Base-by-base conservation (phyloP, 2,113 vertebrate genomes). In the Catharus minimus region DNA sequence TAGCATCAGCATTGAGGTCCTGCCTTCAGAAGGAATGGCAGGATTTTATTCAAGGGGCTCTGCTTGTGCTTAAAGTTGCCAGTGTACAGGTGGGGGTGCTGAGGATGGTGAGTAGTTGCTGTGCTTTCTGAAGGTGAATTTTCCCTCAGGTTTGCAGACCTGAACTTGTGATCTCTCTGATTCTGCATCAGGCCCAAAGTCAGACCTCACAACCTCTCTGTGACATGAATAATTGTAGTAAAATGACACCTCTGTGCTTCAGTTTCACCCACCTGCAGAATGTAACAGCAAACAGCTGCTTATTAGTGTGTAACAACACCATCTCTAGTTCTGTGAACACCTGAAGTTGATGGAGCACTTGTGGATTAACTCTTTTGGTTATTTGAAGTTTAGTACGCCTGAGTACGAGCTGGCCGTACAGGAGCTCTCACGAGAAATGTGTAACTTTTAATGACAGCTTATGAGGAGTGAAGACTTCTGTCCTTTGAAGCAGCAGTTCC, bases 251-350 rank as follows among this genome's bases (percentile, higher is more conserved):
- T n/a, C 49, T 66, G 32, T 83, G 17, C 50, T 93, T 93, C 27
- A 62, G 38, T 80, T 93, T 78, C 74, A 85, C 64, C 77, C 82
- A 69, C 64, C 81, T 95, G 80, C 77, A 72, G 75, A 85, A 33
- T 9, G 11, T 60, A 65, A 50, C 28, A 65, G 13, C 33, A 9
- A 3, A 15, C 57, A 88, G 85, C 85, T 88, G 41, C 76, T 90
- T 49, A 8, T 64, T 69, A 56, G 74, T 80, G 4, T 52, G 4
- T 53, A 79, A 58, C 50, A 60, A 0, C 38, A 26, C 18, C 82
- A 67, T 11, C 33, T 13, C 5, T 3, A 10, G 16, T 13, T 22
- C 58, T 65, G 0, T 11, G 24, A 50, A 10, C 83, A 65, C 58
- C 33, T 82, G 79, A 76, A 52, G 16, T 9, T 71, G 20, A 7